These are phyloP conservation scores for Calycopis cecrops DNA, from an alignment of 1,140 invertebrate species.

Conservation along the genomic window DNA sequence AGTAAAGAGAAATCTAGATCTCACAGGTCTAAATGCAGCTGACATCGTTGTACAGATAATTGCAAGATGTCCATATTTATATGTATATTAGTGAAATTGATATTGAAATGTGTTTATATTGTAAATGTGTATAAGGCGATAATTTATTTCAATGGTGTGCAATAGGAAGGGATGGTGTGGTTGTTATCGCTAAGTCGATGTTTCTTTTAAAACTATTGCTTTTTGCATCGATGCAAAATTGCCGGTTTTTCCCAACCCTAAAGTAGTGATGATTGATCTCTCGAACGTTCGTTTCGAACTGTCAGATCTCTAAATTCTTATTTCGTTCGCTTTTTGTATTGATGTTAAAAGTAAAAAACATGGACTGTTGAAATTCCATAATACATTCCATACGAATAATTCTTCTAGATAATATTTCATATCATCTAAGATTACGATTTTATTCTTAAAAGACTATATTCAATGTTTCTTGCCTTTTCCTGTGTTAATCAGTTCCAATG, in stretches of 20 bases:
- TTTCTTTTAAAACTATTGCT: conserved; percentile 2
- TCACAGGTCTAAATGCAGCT: conserved; percentile 6
- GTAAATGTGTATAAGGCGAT: conserved; percentile 71
- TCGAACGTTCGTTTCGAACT: not conserved
- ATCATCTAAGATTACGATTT: conserved; percentile 38
- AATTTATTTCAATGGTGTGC: conserved; percentile 66
- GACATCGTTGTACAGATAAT: conserved; percentile 16
- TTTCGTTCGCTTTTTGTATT: not conserved
- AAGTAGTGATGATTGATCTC: conserved; percentile 5
- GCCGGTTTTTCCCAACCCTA: not conserved
- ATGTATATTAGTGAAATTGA: conserved; percentile 67
- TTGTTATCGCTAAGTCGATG: conserved; percentile 53
- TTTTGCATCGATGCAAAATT: not conserved
- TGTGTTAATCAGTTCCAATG: conserved; percentile 50
- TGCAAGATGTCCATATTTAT: conserved; percentile 46
- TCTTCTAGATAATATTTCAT: conserved; percentile 50
- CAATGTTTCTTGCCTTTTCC: conserved; percentile 37
- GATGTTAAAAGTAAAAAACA: not conserved
- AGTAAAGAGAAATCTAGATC: not conserved
- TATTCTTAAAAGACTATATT: conserved; percentile 34
- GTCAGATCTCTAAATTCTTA: not conserved
- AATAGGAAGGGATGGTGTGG: conserved; percentile 71
- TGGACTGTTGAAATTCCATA: conserved; percentile 55
- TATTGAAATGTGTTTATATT: conserved; percentile 73
- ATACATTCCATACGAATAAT: conserved; percentile 51